phyloP scores from a whole-genome alignment of 2,113 vertebrate species.

The Hemicordylus capensis region DNA sequence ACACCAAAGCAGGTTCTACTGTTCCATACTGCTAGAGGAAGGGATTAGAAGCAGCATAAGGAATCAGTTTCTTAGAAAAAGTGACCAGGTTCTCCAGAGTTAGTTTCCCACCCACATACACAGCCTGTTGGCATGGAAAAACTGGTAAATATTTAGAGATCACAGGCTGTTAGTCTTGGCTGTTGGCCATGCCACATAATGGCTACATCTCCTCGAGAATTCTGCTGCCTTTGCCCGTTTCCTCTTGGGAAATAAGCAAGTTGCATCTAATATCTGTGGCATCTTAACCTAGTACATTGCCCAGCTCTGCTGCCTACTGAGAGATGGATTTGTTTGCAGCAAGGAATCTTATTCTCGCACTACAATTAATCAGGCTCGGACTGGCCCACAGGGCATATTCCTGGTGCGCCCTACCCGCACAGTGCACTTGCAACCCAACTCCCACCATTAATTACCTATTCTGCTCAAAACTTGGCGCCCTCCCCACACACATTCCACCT shows the following conservation, averaged over 20 bases:
- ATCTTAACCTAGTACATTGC: not conserved
- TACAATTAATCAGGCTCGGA: too few species aligned
- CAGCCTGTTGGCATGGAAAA: not conserved
- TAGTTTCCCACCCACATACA: not conserved
- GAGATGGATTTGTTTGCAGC: not conserved
- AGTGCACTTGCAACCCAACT: too few species aligned
- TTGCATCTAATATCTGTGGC: not conserved
- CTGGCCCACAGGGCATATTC: too few species aligned
- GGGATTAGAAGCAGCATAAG: not conserved
- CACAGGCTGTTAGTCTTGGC: not conserved
- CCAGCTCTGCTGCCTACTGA: not conserved
- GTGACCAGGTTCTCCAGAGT: not conserved
- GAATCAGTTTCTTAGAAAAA: not conserved
- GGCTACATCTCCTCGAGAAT: not conserved
- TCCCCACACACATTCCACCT: too few species aligned
- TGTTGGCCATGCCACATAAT: not conserved
- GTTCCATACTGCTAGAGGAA: not conserved
- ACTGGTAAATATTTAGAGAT: constrained; percentile 8
- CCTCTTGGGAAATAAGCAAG: not conserved
- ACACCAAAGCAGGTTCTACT: not conserved
- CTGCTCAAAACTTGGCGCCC: too few species aligned
- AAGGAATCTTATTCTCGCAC: not conserved
- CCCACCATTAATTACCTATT: too few species aligned
- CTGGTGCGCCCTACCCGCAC: too few species aligned
- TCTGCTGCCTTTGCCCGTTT: not conserved